Evolutionary conservation across 2,797 vertebrate genomes (phyloP).

Genomic region (Xenentodon cancila): DNA sequence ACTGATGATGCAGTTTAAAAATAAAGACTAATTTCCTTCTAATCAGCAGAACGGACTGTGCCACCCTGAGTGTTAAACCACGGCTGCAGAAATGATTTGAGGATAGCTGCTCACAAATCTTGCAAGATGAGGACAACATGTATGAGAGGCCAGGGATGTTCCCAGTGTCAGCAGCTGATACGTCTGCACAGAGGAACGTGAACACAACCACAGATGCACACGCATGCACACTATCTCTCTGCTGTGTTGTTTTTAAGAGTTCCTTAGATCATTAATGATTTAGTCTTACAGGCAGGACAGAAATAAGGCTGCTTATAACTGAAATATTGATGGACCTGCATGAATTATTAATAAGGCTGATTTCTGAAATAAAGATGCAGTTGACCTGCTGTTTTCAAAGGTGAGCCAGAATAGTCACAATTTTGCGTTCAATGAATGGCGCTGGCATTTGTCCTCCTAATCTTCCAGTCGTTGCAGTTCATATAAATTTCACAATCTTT

Average conservation of each 20-base stretch:
- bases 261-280: constrained; percentile 75
- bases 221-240: constrained; percentile 22
- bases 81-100: constrained; percentile 65
- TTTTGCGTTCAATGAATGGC: constrained; percentile 20
- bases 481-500: not conserved
- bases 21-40: constrained; percentile 70
- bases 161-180: constrained; percentile 42
- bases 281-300: constrained; percentile 79
- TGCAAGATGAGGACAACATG: constrained; percentile 21
- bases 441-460: not conserved
- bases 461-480: constrained; percentile 9
- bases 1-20: constrained; percentile 66
- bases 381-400: constrained; percentile 73
- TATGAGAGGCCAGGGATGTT: constrained; percentile 19
- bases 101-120: constrained; percentile 41
- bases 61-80: constrained; percentile 54
- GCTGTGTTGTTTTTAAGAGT: constrained; percentile 72
- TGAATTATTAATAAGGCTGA: constrained; percentile 72
- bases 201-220: constrained; percentile 6
- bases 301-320: constrained; percentile 78
- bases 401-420: constrained; percentile 40
- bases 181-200: constrained; percentile 26
- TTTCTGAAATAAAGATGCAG: constrained; percentile 77
- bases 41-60: constrained; percentile 59
- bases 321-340: constrained; percentile 75